Percentiles rank a stretch among this genome's conserved stretches.
Evolutionary conservation across 2,113 vertebrate species (phyloP).

Genomic region (Gopherus evgoodei): DNA sequence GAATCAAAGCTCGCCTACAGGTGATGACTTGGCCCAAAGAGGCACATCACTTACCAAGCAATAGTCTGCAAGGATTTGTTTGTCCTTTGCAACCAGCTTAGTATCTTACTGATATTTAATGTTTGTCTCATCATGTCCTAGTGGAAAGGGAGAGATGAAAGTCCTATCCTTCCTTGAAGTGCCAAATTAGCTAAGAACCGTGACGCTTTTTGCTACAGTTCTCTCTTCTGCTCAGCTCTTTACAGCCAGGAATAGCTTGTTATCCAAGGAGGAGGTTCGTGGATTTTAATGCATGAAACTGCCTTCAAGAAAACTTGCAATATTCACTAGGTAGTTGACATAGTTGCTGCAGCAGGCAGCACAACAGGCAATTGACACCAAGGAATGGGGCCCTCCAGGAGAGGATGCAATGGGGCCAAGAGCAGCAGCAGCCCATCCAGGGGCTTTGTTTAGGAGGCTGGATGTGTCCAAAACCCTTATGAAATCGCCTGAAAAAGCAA

Average conservation of each 20-base stretch:
- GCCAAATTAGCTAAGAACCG: conserved; percentile 56
- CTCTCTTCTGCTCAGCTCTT: neutral
- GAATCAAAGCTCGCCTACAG: conserved; percentile 69
- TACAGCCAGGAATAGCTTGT: conserved; percentile 1
- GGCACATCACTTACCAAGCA: conserved; percentile 51
- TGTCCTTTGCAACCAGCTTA: conserved; percentile 59
- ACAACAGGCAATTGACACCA: neutral
- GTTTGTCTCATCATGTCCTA: conserved; percentile 52
- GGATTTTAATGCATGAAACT: neutral
- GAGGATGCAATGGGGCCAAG: neutral
- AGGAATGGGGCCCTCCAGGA: conserved; percentile 6
- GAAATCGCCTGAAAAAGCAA: conserved; percentile 2
- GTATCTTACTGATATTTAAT: conserved; percentile 58
- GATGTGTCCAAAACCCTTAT: neutral
- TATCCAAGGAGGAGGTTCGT: neutral
- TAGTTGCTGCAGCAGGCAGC: neutral
- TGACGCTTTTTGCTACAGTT: conserved; percentile 35
- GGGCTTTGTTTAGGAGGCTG: neutral
- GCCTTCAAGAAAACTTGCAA: conserved; percentile 32
- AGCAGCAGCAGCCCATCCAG: neutral
- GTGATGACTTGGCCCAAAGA: conserved; percentile 57
- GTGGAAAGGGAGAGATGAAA: conserved; percentile 63
- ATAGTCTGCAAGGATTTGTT: conserved; percentile 46
- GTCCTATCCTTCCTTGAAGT: conserved; percentile 6
- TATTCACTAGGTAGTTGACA: conserved; percentile 34